Base-by-base conservation (phyloP, 2,888 invertebrate genomes). In the Sinodicranocentrus sp. region DNA sequence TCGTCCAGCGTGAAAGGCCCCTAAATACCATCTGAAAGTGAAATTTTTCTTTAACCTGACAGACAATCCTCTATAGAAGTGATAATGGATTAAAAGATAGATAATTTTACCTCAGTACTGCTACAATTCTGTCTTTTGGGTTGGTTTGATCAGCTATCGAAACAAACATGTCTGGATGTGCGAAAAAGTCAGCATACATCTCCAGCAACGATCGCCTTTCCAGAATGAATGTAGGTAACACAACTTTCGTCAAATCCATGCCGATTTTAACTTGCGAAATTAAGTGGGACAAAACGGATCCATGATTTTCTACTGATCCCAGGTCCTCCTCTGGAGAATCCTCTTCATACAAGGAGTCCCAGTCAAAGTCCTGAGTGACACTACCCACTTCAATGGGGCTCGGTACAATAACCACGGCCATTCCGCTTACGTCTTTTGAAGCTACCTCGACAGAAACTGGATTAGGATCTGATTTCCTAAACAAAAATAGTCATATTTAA, bases 111-210 rank as follows among this genome's bases (percentile, higher is more conserved):
- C 86, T 87, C 0, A 98, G 95, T 39, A 97, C 95, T 91, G 97
- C 97, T 25, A 98, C 94, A 94, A 99, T 98, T 80, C 98, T 93
- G 83, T 98, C 98, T 86, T 93, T 93, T 0, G 98, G 95, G 48
- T 95, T 95, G 61, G 94, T 93, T 90, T 95, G 93, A 90, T 98
- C 98, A 72, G 96, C 95, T 92, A 98, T 97, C 91, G 97, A 97
- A 91, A 75, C 90, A 90, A 86, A 87, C 85, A 87, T 85, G 80
- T 88, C 98, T 0, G 99, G 98, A 93, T 99, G 99, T 13, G 99
- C 98, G 92, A 99, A 98, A 90, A 99, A 99, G 92, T 99, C 99
- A 67, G 99, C 99, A 91, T 98, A 99, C 99, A 99, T 99, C 92
- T 99, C 99, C 63, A 99, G 92, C 48, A 99, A 93, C 0, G 99